These are phyloP conservation scores for Gymnocheta viridis DNA, from an alignment of 2,888 invertebrate species.

Conservation along the genomic window DNA sequence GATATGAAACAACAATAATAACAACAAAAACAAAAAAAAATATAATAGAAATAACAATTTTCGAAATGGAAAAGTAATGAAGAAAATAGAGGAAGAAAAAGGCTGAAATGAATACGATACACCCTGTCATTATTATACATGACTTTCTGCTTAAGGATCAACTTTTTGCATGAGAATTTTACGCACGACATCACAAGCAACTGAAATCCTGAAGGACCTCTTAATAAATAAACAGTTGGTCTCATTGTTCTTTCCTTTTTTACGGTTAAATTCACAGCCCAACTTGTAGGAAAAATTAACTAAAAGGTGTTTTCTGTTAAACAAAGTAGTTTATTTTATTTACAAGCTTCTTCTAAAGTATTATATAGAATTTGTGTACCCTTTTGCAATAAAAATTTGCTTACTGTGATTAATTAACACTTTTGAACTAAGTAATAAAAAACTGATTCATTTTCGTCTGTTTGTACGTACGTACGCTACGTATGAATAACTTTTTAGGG, in stretches of 20 bases:
- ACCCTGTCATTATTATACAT: background rate
- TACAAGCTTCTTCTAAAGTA: background rate
- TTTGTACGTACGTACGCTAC: too few species aligned
- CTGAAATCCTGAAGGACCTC: background rate
- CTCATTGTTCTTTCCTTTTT: background rate
- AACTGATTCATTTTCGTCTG: too few species aligned
- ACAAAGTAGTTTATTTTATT: background rate
- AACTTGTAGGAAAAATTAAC: background rate
- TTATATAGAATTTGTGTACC: background rate
- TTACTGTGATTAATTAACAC: background rate
- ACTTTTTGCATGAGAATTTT: background rate
- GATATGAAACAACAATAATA: conserved; percentile 18
- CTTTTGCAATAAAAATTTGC: background rate
- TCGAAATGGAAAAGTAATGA: conserved; percentile 8
- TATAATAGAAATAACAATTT: conserved; percentile 8
- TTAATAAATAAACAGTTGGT: background rate
- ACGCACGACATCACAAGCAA: background rate
- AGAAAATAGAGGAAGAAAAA: background rate
- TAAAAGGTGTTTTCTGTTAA: background rate
- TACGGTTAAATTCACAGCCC: background rate
- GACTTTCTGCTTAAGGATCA: background rate
- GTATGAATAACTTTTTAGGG: too few species aligned
- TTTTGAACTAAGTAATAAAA: too few species aligned
- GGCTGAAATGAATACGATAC: background rate
- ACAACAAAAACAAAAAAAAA: background rate